A percentile compares a stretch with the other conserved stretches of the same genome.
Conservation (phyloP, 2,888 invertebrate species). For the Drosophila phalerata region DNA sequence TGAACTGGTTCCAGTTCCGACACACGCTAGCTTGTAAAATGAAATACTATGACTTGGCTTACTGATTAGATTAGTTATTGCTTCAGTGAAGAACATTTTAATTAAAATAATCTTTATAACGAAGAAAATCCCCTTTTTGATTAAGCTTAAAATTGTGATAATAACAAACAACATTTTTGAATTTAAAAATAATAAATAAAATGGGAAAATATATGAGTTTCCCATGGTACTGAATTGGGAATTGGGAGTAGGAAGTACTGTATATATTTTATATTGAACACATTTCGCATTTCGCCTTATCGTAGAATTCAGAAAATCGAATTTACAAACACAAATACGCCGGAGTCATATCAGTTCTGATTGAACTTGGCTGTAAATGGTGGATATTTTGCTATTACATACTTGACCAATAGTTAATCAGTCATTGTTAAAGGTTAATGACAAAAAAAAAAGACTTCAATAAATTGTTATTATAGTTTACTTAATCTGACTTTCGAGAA, state of each 20-base stretch:
- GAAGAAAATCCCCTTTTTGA: background rate
- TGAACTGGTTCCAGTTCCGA: background rate
- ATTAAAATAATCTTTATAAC: conserved; percentile 6
- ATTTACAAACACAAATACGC: background rate
- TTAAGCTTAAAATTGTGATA: background rate
- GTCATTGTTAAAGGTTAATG: background rate
- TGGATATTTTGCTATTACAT: background rate
- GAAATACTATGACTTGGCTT: background rate
- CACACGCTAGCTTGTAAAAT: background rate
- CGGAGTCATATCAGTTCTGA: background rate
- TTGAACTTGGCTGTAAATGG: background rate
- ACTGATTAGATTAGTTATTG: conserved; percentile 3
- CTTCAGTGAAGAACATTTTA: background rate
- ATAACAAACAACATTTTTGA: no score
- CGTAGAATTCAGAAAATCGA: background rate
- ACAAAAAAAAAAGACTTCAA: background rate
- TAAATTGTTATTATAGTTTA: background rate
- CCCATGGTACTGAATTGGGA: background rate
- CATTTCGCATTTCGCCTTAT: background rate
- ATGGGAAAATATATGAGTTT: no score
- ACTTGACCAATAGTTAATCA: background rate
- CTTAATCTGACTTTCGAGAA: conserved; percentile 9
- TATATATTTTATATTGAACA: background rate
- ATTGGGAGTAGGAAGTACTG: background rate
- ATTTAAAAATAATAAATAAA: no score